A percentile compares a stretch with the other conserved stretches of the same genome.
Evolutionary conservation across 2,113 vertebrate species (phyloP).

Genomic region (Chascanopsetta lugubris): DNA sequence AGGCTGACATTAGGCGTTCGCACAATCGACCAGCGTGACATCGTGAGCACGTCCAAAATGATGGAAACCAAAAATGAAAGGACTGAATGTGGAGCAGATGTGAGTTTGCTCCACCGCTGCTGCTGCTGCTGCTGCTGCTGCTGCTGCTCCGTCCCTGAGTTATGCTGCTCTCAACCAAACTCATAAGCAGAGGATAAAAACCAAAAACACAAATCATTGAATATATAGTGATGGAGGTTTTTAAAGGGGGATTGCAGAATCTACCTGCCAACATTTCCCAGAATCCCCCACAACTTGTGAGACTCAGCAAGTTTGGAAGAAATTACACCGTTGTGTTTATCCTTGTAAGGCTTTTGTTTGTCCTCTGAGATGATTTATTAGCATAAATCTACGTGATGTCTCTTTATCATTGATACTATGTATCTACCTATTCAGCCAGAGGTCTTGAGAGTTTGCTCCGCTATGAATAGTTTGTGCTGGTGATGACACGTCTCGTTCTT

Average conservation of each 20-base stretch:
- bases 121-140: background rate
- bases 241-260: background rate
- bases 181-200: background rate
- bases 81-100: conserved; percentile 45
- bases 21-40: conserved; percentile 50
- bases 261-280: conserved; percentile 16
- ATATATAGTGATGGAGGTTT: conserved; percentile 3
- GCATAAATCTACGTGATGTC: no score
- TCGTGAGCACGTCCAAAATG: conserved; percentile 26
- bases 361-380: no score
- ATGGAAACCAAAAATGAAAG: conserved; percentile 32
- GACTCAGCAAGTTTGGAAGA: background rate
- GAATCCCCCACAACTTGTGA: conserved; percentile 3
- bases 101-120: background rate
- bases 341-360: no score
- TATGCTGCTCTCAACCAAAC: background rate
- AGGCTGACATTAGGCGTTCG: conserved; percentile 54
- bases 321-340: no score
- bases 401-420: no score
- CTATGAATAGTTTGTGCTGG: no score
- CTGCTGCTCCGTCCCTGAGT: background rate
- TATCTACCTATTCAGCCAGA: no score
- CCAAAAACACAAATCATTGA: background rate
- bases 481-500: no score
- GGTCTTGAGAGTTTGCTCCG: no score